Evolutionary conservation across 2,888 invertebrate genomes (phyloP), one percentile per base, ranked within the genome.

Genomic region (Sialis lutaria): DNA sequence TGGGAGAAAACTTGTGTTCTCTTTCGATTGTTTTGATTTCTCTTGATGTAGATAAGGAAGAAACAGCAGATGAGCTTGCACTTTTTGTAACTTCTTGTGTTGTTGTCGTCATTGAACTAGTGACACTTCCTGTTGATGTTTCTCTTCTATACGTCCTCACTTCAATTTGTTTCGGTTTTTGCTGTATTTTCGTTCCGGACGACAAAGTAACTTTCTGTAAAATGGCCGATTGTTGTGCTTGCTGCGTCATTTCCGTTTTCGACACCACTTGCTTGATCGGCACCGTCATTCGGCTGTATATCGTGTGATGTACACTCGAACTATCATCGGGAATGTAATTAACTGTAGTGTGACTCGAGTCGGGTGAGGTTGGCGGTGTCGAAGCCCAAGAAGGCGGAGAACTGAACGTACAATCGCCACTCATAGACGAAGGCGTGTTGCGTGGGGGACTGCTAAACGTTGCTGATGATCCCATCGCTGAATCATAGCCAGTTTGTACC

Each of bases 391-490:
- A 73, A 1, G 74, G 70, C 3, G 74, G 72, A 1, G 74, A 72
- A 54, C 72, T 70, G 50, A 62, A 64, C 22, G 60, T 54, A n/a
- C 60, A 61, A 51, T 67, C 67, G 1, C 61, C 62, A 47, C 61
- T 59, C 30, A 62, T 58, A 0, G 63, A 61, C 6, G 67, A 61
- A 4, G 67, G 65, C 6, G 65, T 62, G 45, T 65, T 65, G 42
- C 70, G 70, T 1, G 68, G 64, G 9, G 72, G 71, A 50, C 72
- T 73, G 33, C 71, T 70, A 40, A 70, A 63, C 0, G 72, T 72
- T 2, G 68, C 67, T 8, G 74, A 75, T 1, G 79, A 79, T 12
- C 80, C 80, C 4, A 80, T 73, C 1, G 79, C 79, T 13, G 79
- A 79, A 62, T 78, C 79, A 30, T 70, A 67, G 44, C 67, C 64